Base-by-base conservation (phyloP, 2,113 vertebrate species). In the Catharus bicknelli region DNA sequence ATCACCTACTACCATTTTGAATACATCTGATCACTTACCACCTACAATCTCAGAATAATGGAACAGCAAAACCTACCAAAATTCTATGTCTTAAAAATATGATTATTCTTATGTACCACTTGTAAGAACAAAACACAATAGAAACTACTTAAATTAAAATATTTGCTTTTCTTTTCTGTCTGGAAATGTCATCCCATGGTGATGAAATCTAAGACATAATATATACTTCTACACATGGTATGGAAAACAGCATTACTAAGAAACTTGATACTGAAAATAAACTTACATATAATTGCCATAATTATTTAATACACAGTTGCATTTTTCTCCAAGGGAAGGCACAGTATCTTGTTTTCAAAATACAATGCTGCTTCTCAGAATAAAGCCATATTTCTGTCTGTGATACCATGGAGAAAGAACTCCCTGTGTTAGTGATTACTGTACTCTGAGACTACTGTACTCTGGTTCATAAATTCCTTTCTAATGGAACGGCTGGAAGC, bases 301-400 rank as follows among this genome's bases (percentile, higher is more conserved):
- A 83, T 78, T 38, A 78, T 67, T 75, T 92, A n/a, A 87, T 36
- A 53, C 3, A 85, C 10, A 81, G 75, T 10, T 29, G 8, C 7
- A 25, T 51, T 88, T n/a, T 83, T 43, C 38, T 73, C 15, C 21
- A 72, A 63, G 27, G 21, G 8, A 63, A 83, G 18, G 30, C 23
- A 92, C 13, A 83, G 17, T 54, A 61, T 30, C 57, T 67, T 78
- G 50, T 80, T 92, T 93, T 83, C 40, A 90, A 95, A 94, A 72
- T 36, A 63, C 30, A 90, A 7, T 29, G 13, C 27, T 87, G 70
- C 30, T 43, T 79, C 25, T 2, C 14, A 45, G 45, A 90, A 75
- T 9, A 76, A 47, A 82, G 36, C 9, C 42, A 21, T 69, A 82
- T 47, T 95, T 89, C 69, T 85, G 17, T 54, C 74, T 45, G 48